Base-by-base conservation (phyloP, 2,113 vertebrate genomes). In the Amphiprion percula region DNA sequence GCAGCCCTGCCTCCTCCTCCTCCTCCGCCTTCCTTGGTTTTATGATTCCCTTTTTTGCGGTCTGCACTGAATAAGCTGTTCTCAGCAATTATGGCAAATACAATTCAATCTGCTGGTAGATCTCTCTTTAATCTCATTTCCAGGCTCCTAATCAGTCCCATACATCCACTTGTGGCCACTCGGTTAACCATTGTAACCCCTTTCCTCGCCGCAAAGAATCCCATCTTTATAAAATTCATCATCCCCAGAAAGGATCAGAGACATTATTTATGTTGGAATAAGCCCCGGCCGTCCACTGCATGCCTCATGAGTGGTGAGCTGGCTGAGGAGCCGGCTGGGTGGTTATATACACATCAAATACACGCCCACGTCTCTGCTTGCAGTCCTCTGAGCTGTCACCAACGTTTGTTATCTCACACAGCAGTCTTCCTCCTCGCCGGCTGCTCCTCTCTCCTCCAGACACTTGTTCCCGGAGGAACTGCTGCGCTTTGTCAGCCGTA, bases 1-100 rank as follows among this genome's bases (percentile, higher is more conserved):
- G 81, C 84, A 75, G 71, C 44, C 64, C 54, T 54, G 77, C 76
- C 62, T 58, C 75, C 74, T 44, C 63, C 56, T 60, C 52, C 41
- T 71, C 81, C 61, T 74, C 28, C 81, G 77, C 64, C 75, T 83
- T 64, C 88, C 66, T 90, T 10, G 26, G 77, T 82, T 94, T 93
- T 94, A 94, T 88, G 91, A 77, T 75, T 83, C 84, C 73, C 81
- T 93, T 90, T 91, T 87, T 93, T 94, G 92, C 68, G 92, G 94
- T 91, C 90, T 93, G 91, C 71, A 60, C 90, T 93, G 90, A 92
- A 92, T 93, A 94, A 95, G 91, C 92, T 95, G 93, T 94, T 95
- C 94, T 93, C 93, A 91, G 92, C 91, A 94, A 92, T 94, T 92
- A 94, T 90, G 86, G 92, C 91, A 92, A 93, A 92, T 94, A 93